Conservation (phyloP, 2,113 vertebrate genomes). For the Bathybates hornii region DNA sequence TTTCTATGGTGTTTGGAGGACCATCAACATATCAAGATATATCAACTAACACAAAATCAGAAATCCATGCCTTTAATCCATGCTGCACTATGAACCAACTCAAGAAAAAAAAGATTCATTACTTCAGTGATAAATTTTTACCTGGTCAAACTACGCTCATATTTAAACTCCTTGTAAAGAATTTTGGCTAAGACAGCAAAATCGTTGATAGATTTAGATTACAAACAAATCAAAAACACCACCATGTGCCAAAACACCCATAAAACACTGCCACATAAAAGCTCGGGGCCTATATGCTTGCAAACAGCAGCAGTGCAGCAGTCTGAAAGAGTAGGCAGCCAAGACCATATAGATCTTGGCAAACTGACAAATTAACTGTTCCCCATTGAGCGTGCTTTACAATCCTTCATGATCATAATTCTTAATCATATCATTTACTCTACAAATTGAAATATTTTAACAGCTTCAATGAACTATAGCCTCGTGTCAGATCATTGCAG, state of each 20-base stretch:
- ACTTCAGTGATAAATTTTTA: neutral
- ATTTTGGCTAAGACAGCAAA: neutral
- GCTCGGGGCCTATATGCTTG: neutral
- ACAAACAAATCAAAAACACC: neutral
- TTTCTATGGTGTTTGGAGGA: neutral
- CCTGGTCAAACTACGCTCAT: neutral
- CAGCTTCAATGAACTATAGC: neutral
- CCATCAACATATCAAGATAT: neutral
- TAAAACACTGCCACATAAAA: neutral
- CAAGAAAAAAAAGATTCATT: neutral
- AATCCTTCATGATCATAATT: neutral
- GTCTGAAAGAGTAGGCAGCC: neutral
- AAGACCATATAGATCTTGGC: neutral
- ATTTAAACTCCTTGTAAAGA: neutral
- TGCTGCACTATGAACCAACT: neutral
- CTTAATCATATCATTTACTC: neutral
- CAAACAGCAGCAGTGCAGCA: neutral
- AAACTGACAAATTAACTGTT: neutral
- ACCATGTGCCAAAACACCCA: neutral
- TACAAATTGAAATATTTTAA: neutral
- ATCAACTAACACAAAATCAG: neutral
- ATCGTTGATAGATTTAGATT: neutral
- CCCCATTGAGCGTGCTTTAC: neutral
- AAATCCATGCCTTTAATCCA: neutral
- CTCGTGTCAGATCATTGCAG: neutral